Base-by-base conservation (phyloP, 1,140 invertebrate genomes). In the Asobara japonica region DNA sequence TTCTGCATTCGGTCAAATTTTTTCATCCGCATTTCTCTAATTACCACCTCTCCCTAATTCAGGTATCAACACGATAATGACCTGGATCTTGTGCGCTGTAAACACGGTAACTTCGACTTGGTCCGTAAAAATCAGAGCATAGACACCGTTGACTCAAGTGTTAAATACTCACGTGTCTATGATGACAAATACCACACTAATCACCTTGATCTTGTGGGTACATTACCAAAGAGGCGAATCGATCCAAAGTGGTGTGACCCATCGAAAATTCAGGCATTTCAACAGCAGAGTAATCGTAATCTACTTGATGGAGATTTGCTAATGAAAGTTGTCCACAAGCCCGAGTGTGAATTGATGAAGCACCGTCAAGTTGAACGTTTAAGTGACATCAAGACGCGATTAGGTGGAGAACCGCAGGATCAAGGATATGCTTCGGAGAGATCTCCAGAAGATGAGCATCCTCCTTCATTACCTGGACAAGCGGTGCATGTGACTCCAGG, bases 401-500 rank as follows among this genome's bases (percentile, higher is more conserved):
- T 74, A 8, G 75, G 69, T 65, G 89, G 82, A 13, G 84, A 90
- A 30, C 90, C 91, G 25, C 92, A 92, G 81, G 92, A 94, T 84
- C 92, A 94, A 79, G 93, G 93, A 36, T 94, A 94, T 82, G 92
- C 91, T 2, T 94, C 92, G 0, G 92, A 94, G 79, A 87, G 93
- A n/a, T 94, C 92, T 0, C 93, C 92, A 0, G 93, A 94, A 82
- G 93, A 94, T 60, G 92, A 93, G 79, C 91, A 91, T 84, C 90
- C 91, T 2, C 92, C 92, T 0, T 89, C 91, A 38, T 82, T 92
- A 27, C 91, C 91, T 5, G 88, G 81, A 51, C 81, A 83, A 60
- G 78, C 79, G 2, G 83, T 60, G 8, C 83, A 27, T 16, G n/a
- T 62, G 1, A 82, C 81, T 25, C 79, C 81, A 45, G 86, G 86